Evolutionary conservation across 2,888 invertebrate genomes (phyloP).

Genomic region (Rotaria magnacalcarata): DNA sequence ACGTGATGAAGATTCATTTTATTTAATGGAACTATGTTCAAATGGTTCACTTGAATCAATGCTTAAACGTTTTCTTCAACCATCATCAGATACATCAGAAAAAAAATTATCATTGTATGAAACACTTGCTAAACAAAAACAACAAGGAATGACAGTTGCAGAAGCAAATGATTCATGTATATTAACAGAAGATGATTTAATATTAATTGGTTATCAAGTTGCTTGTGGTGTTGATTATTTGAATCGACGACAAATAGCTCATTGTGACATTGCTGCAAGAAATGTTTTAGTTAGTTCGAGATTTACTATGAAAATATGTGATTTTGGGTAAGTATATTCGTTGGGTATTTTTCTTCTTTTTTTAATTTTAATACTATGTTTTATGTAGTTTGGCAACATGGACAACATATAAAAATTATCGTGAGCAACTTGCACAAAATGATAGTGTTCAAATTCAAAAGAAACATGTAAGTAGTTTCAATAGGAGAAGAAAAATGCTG

Average conservation of each 20-base stretch:
- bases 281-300: background rate
- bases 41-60: constrained; percentile 30
- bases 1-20: constrained; percentile 31
- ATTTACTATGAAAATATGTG: constrained; percentile 32
- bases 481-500: too few species aligned
- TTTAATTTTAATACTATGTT: too few species aligned
- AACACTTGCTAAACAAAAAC: background rate
- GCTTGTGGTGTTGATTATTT: constrained; percentile 22
- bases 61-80: background rate
- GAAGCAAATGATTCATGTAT: background rate
- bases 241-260: constrained; percentile 1
- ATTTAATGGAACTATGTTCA: constrained; percentile 31
- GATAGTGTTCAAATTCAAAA: constrained; percentile 11
- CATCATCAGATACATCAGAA: background rate
- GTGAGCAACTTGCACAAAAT: background rate
- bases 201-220: constrained; percentile 19
- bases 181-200: constrained; percentile 30
- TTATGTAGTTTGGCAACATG: constrained; percentile 12
- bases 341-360: too few species aligned
- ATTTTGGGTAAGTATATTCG: background rate
- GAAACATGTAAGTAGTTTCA: background rate
- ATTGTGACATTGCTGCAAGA: constrained; percentile 31
- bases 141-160: background rate
- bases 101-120: background rate
- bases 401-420: constrained; percentile 18